phyloP scores from a whole-genome alignment of 2,113 vertebrate genomes.

The Cygnus atratus region DNA sequence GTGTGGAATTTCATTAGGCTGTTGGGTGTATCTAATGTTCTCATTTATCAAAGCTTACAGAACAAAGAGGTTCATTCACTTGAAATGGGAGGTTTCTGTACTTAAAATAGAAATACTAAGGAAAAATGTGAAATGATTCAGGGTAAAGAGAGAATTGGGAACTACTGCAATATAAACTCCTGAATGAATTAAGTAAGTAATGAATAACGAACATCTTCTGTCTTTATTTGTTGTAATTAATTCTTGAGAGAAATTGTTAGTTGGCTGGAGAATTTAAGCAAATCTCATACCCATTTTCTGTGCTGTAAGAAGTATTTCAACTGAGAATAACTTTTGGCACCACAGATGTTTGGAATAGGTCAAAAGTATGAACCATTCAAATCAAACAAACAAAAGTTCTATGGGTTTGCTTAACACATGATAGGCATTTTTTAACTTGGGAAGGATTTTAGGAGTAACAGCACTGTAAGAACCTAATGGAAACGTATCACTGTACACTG shows the following conservation, averaged over 20 bases:
- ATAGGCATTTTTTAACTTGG: neutral
- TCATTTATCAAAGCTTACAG: constrained; percentile 60
- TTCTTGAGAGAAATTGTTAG: neutral
- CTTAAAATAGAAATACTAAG: constrained; percentile 13
- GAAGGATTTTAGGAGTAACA: neutral
- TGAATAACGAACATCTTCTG: neutral
- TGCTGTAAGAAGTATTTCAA: neutral
- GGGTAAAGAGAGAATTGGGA: neutral
- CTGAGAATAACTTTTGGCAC: neutral
- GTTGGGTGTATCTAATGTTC: constrained; percentile 1
- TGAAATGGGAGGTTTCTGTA: neutral
- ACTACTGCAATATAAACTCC: neutral
- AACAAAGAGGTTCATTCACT: neutral
- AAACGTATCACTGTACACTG: neutral
- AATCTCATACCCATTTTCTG: neutral
- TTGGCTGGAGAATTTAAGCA: neutral
- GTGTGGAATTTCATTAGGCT: constrained; percentile 53
- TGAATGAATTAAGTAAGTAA: neutral
- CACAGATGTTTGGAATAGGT: neutral
- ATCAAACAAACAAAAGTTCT: neutral
- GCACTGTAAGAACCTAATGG: neutral
- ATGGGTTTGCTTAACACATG: neutral
- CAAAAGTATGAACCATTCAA: neutral
- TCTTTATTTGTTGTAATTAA: neutral
- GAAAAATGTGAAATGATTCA: neutral